Percentiles rank a stretch among this genome's conserved stretches.
These are phyloP conservation scores for Perca fluviatilis DNA, from an alignment of 2,113 vertebrate species.

Conservation along the genomic window DNA sequence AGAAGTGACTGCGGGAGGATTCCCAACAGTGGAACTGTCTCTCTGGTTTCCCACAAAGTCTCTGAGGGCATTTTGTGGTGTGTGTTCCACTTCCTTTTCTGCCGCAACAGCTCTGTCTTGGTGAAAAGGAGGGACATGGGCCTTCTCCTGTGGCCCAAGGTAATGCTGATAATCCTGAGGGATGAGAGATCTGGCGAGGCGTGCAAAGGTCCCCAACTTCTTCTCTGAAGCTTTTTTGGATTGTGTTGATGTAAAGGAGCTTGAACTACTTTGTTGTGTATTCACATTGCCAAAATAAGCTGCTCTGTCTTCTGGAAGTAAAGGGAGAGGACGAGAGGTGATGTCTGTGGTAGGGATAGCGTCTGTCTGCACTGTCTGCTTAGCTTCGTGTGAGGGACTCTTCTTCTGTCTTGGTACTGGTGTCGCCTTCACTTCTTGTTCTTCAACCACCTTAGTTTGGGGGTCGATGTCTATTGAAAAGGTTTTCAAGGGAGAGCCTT, in stretches of 20 bases:
- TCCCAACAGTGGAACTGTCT: constrained; percentile 29
- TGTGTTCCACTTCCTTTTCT: background rate
- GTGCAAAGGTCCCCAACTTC: constrained; percentile 25
- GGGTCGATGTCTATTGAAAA: constrained; percentile 66
- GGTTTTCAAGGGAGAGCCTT: constrained; percentile 69
- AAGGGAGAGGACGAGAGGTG: background rate
- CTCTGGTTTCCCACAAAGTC: constrained; percentile 26
- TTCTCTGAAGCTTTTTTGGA: constrained; percentile 38
- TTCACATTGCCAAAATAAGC: background rate
- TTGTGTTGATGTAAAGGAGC: background rate
- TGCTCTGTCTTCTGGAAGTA: constrained; percentile 6
- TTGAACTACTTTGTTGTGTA: constrained; percentile 22
- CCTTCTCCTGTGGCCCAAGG: constrained; percentile 38
- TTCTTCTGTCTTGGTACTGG: constrained; percentile 59
- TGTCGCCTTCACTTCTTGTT: constrained; percentile 25
- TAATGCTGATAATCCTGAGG: constrained; percentile 57
- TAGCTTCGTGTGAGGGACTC: constrained; percentile 36
- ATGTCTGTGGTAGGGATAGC: background rate
- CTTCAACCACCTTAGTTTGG: background rate
- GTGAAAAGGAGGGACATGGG: constrained; percentile 43
- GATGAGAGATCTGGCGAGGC: constrained; percentile 63
- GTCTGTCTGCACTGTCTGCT: constrained; percentile 1
- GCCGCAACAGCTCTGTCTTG: background rate
- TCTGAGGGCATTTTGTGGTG: constrained; percentile 18
- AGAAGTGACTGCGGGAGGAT: constrained; percentile 16